Evolutionary conservation across 2,888 invertebrate genomes (phyloP), one percentile per base, ranked within the genome.

Genomic region (Drosophila suboccidentalis): DNA sequence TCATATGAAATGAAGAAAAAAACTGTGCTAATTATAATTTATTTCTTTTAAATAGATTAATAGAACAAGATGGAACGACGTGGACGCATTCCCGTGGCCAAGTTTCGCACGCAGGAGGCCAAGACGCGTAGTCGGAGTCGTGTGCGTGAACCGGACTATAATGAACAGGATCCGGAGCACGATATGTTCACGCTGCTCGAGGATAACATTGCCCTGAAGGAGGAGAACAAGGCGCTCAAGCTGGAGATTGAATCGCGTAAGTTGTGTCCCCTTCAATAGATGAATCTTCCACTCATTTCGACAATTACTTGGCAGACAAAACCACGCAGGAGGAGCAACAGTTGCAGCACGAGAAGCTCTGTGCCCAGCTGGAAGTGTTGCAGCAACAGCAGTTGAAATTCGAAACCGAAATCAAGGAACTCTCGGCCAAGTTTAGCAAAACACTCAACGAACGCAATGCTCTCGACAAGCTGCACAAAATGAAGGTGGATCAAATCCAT

Each of bases 1-100:
- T 10, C 22, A 1, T 22, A 1, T 11, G 0, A 5, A n/a, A 5
- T 13, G 1, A 4, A 10, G 1, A 4, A 10, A 8, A 4, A 38
- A 69, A 34, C 41, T 29, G 3, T 29, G 19, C 36, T 70, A 60
- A 70, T 38, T 19, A 4, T 0, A 5, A 17, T 34, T 22, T 3
- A 26, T 58, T 8, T 59, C 10, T 65, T 53, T 17, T n/a, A 39
- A 47, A 43, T 47, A 66, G 47, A 47, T 46, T 17, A 50, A 57
- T 38, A 54, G 26, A 6, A 4, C 11, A 41, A 32, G 13, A 92
- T 92, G 92, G 92, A 92, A 71, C 89, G 92, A 58, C 91, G 92
- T 44, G 92, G 92, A 49, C 91, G 92, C 53, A 93, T 93, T 60
- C 92, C 92, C 3, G 91, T 93, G 34, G 92, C 92, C 47, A 93